Percentiles rank a stretch among this genome's conserved stretches.
Conservation (phyloP, 2,113 vertebrate genomes). For the Zosterops lateralis region DNA sequence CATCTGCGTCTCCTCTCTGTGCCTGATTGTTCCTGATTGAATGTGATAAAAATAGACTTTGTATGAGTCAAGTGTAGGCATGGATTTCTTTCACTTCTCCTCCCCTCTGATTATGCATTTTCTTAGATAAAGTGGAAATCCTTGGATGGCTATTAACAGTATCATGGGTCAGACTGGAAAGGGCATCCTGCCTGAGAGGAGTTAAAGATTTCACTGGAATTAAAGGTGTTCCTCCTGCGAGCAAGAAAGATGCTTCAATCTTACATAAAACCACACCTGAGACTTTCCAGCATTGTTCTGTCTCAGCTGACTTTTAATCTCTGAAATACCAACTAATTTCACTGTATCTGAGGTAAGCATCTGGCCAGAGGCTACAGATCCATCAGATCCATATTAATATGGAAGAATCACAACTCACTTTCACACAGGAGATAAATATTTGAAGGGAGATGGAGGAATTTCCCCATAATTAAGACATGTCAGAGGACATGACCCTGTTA, state of each 20-base stretch:
- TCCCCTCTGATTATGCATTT: conserved; percentile 64
- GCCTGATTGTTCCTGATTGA: conserved; percentile 76
- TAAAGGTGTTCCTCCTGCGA: neutral
- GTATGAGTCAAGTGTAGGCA: conserved; percentile 15
- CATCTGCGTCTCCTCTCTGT: conserved; percentile 44
- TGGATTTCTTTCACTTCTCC: conserved; percentile 53
- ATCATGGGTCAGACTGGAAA: conserved; percentile 1
- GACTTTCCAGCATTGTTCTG: neutral
- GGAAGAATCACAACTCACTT: neutral
- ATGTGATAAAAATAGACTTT: conserved; percentile 65
- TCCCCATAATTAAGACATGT: conserved; percentile 11
- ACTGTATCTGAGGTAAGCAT: neutral
- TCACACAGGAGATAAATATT: conserved; percentile 33
- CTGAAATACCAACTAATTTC: neutral
- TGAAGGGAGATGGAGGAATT: conserved; percentile 10
- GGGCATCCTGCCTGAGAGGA: neutral
- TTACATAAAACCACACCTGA: neutral
- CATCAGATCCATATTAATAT: neutral
- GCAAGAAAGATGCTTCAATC: neutral
- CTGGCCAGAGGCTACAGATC: neutral
- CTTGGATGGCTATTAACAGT: conserved; percentile 3
- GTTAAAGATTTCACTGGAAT: neutral
- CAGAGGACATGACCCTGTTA: neutral
- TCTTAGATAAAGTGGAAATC: conserved; percentile 47
- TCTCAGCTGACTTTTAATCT: neutral